Conservation (phyloP, 2,888 invertebrate genomes). For the Sphaerophoria taeniata region DNA sequence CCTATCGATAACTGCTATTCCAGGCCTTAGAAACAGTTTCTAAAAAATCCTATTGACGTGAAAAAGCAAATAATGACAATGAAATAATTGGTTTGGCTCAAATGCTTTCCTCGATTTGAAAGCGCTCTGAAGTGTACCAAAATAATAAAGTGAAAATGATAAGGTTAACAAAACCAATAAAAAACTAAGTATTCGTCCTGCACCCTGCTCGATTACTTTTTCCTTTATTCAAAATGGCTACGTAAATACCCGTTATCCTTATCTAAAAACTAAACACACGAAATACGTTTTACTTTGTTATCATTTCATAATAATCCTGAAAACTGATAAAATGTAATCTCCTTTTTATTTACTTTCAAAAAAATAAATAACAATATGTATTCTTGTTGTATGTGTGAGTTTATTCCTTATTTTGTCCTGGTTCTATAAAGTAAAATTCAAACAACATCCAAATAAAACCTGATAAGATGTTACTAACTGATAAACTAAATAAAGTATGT, state of each 20-base stretch:
- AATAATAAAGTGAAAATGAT: not conserved
- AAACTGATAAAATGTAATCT: slow-evolving; percentile 23
- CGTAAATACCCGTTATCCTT: slow-evolving; percentile 19
- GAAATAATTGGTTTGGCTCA: too few species aligned
- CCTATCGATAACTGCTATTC: too few species aligned
- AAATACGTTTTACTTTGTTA: slow-evolving; percentile 14
- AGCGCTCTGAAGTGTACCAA: not conserved
- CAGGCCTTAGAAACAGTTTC: too few species aligned
- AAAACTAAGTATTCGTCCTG: not conserved
- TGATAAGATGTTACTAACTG: slow-evolving; percentile 69
- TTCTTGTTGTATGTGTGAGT: not conserved
- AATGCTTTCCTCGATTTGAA: not conserved
- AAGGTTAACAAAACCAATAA: not conserved
- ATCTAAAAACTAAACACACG: not conserved
- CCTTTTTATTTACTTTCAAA: slow-evolving; percentile 22
- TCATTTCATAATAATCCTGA: not conserved
- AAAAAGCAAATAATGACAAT: too few species aligned
- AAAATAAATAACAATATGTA: not conserved
- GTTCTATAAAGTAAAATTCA: slow-evolving; percentile 9
- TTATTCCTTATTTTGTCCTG: slow-evolving; percentile 17
- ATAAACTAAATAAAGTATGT: slow-evolving; percentile 42
- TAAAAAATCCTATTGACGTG: too few species aligned
- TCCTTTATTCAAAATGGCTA: slow-evolving; percentile 24
- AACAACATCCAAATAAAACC: slow-evolving; percentile 20
- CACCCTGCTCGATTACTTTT: not conserved